Evolutionary conservation across 2,113 vertebrate genomes (phyloP).

Genomic region (Nothoprocta pentlandii): DNA sequence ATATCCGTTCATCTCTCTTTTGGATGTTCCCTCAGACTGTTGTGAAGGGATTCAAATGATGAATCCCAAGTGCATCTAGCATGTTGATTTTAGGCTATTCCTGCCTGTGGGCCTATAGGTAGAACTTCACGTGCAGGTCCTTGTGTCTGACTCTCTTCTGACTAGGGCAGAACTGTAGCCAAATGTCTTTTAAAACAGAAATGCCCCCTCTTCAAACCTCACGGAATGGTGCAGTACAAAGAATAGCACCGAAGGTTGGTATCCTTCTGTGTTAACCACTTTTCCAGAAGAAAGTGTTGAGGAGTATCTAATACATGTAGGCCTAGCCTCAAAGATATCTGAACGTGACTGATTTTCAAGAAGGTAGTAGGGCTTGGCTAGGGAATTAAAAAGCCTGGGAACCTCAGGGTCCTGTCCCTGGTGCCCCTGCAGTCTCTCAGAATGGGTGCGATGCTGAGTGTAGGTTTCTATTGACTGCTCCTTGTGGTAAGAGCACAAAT

Average conservation of each 20-base stretch:
- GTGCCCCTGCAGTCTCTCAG: accelerated
- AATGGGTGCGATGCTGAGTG: accelerated
- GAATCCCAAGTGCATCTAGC: background rate
- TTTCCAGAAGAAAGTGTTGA: background rate
- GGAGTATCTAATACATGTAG: too few relatives aligned
- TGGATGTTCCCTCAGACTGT: background rate
- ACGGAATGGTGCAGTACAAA: background rate
- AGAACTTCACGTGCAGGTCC: background rate
- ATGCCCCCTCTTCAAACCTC: background rate
- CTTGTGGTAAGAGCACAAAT: background rate
- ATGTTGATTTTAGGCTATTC: background rate
- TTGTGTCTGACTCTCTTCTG: background rate
- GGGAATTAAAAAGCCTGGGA: background rate
- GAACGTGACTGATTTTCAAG: background rate
- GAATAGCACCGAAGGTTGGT: background rate
- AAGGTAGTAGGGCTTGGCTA: background rate
- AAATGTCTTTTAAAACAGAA: background rate
- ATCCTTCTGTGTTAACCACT: background rate
- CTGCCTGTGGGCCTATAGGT: accelerated
- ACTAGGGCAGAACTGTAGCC: background rate
- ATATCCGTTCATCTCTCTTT: background rate
- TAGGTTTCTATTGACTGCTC: background rate
- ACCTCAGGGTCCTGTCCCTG: background rate
- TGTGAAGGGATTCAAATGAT: background rate
- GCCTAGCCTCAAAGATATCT: background rate